Base-by-base conservation (phyloP, 2,888 invertebrate genomes). In the Lasioglossum lativentre region DNA sequence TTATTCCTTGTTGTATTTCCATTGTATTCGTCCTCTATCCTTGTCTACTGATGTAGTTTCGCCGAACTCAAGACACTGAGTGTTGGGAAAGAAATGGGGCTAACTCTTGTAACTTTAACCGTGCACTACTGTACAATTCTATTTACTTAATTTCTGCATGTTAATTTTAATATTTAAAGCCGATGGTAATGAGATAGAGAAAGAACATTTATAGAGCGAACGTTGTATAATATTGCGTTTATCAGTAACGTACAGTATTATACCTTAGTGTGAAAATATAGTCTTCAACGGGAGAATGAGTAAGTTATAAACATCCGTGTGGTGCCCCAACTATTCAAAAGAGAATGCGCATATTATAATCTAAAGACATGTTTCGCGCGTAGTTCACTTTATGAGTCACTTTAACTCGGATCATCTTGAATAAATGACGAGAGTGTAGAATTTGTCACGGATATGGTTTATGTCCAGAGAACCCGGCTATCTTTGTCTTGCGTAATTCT, bases 401-500 rank as follows among this genome's bases (percentile, higher is more conserved):
- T 66, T 66, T 10, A 34, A 3, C 23, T 23, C 34, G 68, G 23
- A 68, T 68, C 68, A 4, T 23, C 38, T 23, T 40, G 38, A 38
- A 68, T 68, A 68, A 68, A 38, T 68, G 34, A 40, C 23, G 38
- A 23, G 34, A 23, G 68, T 12, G 34, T 38, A 23, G 19, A 38
- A 68, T 23, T 68, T 34, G 38, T 68, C 68, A 38, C 68, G 68
- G 38, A 12, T 34, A 66, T 19, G 66, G 19, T 66, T 66, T 59
- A 66, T 27, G 45, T 45, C 23, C 42, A 30, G 59, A n/a, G 30
- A 45, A 19, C 30, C 42, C 27, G 63, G 14, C 14, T 10, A 23
- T 47, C 30, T 30, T 45, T 30, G 30, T 19, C 19, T 75, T 75
- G 75, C 68, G 77, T 66, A 68, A 77, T 68, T 45, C 45, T 77